Evolutionary conservation across 2,888 invertebrate genomes (phyloP), one percentile per base, ranked within the genome.

Genomic region (Bellardia bayeri): DNA sequence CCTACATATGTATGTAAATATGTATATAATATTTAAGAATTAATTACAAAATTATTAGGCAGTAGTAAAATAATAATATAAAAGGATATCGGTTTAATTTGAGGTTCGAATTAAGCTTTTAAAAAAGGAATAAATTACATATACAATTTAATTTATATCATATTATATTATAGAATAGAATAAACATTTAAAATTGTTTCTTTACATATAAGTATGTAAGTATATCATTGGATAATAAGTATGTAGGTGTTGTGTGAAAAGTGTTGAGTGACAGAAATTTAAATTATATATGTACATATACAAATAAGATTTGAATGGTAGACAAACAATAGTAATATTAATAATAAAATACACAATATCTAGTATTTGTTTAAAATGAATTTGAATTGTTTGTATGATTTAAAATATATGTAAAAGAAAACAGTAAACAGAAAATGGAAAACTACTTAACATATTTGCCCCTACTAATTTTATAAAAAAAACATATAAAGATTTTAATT

Each of bases 1-100:
- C 23, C 23, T 23, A 42, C 6, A 42, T 23, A 54, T 13, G 23
- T 51, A 11, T 49, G 42, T 37, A n/a, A n/a, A n/a, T n/a, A n/a
- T n/a, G n/a, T n/a, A n/a, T 45, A 58, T 76, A 33, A 76, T 84
- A 81, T 74, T 64, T 49, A 64, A 66, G 30, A 83, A 80, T 76
- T 86, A 80, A 82, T 74, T 85, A 86, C 82, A 82, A 23, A 86
- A 56, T 74, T 82, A 72, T 86, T 72, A 72, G 16, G 23, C 58
- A 81, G 64, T 2, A 23, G 8, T 56, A 58, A 58, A 56, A 81
- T 72, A 76, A 66, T 40, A 69, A 37, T n/a, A 30, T 14, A 30
- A 68, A 58, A 66, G 16, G 63, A 49, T 49, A 51, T 49, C 37
- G 11, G 23, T 37, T 66, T 66, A 49, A 58, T 49, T 45, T 49